Percentiles rank a stretch among this genome's conserved stretches.
Conservation (phyloP, 2,797 vertebrate species). For the Meriones psammophilus region DNA sequence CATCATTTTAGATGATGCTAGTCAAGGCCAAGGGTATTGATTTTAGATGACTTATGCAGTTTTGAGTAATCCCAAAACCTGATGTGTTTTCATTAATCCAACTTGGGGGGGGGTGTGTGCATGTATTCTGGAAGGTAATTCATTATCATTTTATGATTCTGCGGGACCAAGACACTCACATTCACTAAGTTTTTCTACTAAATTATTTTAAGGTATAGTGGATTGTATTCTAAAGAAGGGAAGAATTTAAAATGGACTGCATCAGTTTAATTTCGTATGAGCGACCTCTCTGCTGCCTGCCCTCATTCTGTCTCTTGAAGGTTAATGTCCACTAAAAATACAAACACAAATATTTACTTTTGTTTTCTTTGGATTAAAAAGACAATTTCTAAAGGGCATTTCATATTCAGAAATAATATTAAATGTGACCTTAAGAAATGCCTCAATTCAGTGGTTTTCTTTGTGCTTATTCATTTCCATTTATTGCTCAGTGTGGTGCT, state of each 20-base stretch:
- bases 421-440: conserved; percentile 72
- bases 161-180: background rate
- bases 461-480: conserved; percentile 53
- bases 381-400: conserved; percentile 71
- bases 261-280: conserved; percentile 58
- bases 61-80: conserved; percentile 39
- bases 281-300: conserved; percentile 11
- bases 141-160: conserved; percentile 68
- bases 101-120: background rate
- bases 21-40: conserved; percentile 60
- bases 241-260: background rate
- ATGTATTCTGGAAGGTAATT: conserved; percentile 59
- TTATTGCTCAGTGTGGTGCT: conserved; percentile 6
- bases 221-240: conserved; percentile 31
- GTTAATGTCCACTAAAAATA: conserved; percentile 69
- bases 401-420: conserved; percentile 67
- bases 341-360: conserved; percentile 73
- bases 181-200: conserved; percentile 47
- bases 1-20: conserved; percentile 22
- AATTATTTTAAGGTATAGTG: conserved; percentile 44
- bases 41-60: conserved; percentile 59
- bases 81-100: conserved; percentile 63
- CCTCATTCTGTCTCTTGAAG: conserved; percentile 57
- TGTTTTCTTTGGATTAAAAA: conserved; percentile 69
- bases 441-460: conserved; percentile 43